Percentiles rank a stretch among this genome's conserved stretches.
Evolutionary conservation across 2,888 invertebrate genomes (phyloP).

Genomic region (Scrobipalpa atriplicella): DNA sequence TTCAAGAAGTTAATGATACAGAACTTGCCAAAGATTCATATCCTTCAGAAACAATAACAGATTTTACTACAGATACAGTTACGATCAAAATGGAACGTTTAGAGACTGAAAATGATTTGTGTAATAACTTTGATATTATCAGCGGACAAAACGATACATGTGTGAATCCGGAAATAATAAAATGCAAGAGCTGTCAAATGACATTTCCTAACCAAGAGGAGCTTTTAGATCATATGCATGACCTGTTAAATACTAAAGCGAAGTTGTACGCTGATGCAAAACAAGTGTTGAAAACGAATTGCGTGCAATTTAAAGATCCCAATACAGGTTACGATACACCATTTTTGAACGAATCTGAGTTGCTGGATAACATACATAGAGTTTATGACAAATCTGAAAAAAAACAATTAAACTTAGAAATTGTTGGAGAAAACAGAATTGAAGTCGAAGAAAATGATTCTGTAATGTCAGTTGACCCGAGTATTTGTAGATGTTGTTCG

Average conservation of each 20-base stretch:
- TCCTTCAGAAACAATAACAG: not conserved
- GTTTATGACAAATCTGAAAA: not conserved
- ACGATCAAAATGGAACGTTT: not conserved
- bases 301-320: not conserved
- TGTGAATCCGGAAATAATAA: not conserved
- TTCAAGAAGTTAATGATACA: not conserved
- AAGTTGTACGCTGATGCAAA: not conserved
- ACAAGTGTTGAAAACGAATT: not conserved
- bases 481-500: not conserved
- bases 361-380: not conserved
- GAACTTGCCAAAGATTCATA: not conserved
- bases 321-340: not conserved
- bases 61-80: not conserved
- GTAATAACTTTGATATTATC: not conserved
- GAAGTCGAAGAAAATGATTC: not conserved
- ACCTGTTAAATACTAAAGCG: not conserved
- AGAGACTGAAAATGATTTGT: not conserved
- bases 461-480: not conserved
- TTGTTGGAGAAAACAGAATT: not conserved
- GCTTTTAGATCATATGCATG: slow-evolving; percentile 5
- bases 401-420: not conserved
- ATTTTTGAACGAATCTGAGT: not conserved
- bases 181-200: not conserved
- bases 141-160: too few species aligned
- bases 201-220: not conserved